Conservation (phyloP, 2,797 vertebrate species). For the Clarias laeviceps region DNA sequence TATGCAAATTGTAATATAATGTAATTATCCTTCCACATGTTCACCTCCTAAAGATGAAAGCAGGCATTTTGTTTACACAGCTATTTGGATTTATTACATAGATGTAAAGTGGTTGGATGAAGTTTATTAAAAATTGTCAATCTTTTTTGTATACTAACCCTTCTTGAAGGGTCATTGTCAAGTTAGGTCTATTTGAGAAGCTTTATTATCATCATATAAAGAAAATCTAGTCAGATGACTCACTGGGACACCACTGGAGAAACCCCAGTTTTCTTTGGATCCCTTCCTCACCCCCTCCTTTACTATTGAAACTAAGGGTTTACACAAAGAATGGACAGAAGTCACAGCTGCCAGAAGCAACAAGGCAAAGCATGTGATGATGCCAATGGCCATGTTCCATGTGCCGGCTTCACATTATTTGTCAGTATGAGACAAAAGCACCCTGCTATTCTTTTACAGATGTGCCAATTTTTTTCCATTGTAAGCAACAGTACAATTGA, state of each 20-base stretch:
- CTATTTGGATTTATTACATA: neutral
- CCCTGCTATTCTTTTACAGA: constrained; percentile 18
- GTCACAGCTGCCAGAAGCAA: neutral
- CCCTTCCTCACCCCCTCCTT: no score
- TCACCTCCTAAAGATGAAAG: neutral
- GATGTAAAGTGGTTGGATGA: neutral
- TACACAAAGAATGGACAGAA: neutral
- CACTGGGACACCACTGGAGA: neutral
- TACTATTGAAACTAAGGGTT: neutral
- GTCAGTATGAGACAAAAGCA: neutral
- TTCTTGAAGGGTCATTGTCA: neutral
- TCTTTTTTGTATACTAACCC: neutral
- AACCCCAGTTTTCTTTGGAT: neutral
- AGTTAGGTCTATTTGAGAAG: neutral
- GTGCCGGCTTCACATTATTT: constrained; percentile 22
- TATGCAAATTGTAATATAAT: neutral
- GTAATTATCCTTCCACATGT: neutral
- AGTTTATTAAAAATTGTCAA: neutral
- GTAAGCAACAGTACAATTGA: neutral
- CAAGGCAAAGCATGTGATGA: neutral
- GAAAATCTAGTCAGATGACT: neutral
- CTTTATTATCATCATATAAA: neutral
- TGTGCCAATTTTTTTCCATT: neutral
- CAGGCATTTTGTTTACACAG: neutral
- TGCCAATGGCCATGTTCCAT: neutral